Evolutionary conservation across 1,140 invertebrate genomes (phyloP).

Genomic region (Oryctes rhinoceros): DNA sequence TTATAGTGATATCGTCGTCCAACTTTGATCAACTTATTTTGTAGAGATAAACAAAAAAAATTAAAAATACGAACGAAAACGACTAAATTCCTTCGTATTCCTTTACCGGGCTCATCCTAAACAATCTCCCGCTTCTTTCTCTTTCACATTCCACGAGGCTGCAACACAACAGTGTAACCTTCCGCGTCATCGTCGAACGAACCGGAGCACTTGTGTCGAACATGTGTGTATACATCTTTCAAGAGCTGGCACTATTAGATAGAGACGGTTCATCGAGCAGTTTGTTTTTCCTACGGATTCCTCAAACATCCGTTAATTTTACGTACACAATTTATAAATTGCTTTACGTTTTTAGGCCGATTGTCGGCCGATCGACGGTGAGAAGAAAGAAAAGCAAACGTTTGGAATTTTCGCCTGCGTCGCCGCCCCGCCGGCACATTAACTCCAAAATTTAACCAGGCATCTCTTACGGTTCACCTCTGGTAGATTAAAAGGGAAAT

Average conservation of each 20-base stretch:
- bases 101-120: background rate
- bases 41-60: too few species aligned
- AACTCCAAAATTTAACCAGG: too few species aligned
- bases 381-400: too few species aligned
- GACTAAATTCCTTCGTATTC: too few species aligned
- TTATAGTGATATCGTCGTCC: too few species aligned
- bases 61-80: too few species aligned
- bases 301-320: constrained; percentile 10
- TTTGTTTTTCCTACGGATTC: constrained; percentile 10
- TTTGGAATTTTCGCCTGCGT: too few species aligned
- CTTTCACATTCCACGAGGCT: background rate
- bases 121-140: background rate
- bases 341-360: background rate
- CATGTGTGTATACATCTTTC: background rate
- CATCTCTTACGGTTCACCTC: too few species aligned
- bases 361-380: too few species aligned
- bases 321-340: constrained; percentile 11
- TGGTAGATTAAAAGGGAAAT: too few species aligned
- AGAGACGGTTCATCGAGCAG: background rate
- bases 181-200: background rate
- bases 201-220: background rate
- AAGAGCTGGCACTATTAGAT: background rate
- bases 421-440: too few species aligned
- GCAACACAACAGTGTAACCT: background rate
- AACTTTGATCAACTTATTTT: too few species aligned